These are phyloP conservation scores for Sorex maritimensis DNA, from an alignment of 2,797 vertebrate genomes.

Conservation along the genomic window DNA sequence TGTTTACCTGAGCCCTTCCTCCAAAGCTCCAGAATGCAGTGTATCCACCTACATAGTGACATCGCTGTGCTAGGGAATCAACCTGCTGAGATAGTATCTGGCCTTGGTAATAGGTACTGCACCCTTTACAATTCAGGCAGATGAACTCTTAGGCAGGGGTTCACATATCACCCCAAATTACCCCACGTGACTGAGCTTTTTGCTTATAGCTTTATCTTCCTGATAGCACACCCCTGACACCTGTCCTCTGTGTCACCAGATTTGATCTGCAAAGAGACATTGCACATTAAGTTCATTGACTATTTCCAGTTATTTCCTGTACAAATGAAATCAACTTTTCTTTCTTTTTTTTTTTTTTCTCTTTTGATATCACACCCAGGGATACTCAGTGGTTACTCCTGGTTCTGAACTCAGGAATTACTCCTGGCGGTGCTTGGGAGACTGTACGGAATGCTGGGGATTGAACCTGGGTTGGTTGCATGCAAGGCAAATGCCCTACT, in stretches of 20 bases:
- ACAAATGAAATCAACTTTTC: neutral
- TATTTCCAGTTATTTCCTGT: neutral
- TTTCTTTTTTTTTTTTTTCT: too few relatives aligned
- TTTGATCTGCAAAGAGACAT: neutral
- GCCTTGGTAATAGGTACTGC: neutral
- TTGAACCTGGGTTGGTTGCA: too few relatives aligned
- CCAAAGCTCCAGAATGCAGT: neutral
- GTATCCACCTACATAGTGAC: neutral
- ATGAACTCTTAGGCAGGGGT: neutral
- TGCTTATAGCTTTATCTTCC: too few relatives aligned
- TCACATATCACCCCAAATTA: neutral
- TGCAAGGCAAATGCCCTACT: too few relatives aligned
- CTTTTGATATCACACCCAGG: too few relatives aligned
- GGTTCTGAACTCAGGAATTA: too few relatives aligned
- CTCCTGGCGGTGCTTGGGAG: too few relatives aligned
- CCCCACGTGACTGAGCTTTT: too few relatives aligned
- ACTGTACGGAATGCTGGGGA: too few relatives aligned
- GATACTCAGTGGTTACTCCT: too few relatives aligned
- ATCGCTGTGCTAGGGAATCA: neutral
- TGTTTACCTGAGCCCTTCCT: neutral
- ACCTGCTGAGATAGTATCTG: neutral
- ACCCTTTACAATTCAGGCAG: neutral
- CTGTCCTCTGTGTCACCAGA: neutral
- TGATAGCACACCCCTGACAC: too few relatives aligned
- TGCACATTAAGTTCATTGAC: neutral